Evolutionary conservation across 2,797 vertebrate species (phyloP).

Genomic region (Eutrigla gurnardus): DNA sequence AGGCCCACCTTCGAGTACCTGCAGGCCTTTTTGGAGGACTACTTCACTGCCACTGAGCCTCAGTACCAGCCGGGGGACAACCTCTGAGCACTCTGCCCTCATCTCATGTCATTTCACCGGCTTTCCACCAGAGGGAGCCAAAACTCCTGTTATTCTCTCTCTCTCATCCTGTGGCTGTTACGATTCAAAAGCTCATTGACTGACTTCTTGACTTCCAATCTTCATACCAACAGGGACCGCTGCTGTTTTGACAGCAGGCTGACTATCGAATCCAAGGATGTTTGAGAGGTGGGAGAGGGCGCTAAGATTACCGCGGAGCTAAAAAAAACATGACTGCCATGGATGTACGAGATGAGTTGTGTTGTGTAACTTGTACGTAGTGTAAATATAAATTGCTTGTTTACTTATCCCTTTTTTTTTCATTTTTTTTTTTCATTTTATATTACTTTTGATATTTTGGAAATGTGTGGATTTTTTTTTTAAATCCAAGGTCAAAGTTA

Average conservation of each 20-base stretch:
- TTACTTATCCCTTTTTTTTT: constrained; percentile 80
- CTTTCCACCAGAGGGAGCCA: constrained; percentile 71
- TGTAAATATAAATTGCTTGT: constrained; percentile 89
- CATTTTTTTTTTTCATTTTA: constrained; percentile 68
- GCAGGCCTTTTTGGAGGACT: constrained; percentile 99
- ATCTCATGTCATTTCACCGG: constrained; percentile 56
- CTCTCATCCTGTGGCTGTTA: constrained; percentile 58
- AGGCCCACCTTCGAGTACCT: constrained; percentile 98
- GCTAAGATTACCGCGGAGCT: constrained; percentile 31
- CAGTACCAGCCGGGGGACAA: constrained; percentile 99
- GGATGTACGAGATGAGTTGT: constrained; percentile 60
- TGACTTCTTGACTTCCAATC: constrained; percentile 62
- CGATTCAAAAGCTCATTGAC: constrained; percentile 61
- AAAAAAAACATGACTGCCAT: constrained; percentile 63
- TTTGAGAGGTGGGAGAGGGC: constrained; percentile 25
- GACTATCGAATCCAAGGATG: constrained; percentile 65
- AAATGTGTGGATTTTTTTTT: constrained; percentile 68
- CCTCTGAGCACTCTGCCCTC: constrained; percentile 86
- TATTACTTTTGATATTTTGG: constrained; percentile 82
- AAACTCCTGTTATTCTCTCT: constrained; percentile 20
- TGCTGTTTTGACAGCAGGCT: constrained; percentile 37
- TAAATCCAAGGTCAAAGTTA: constrained; percentile 60
- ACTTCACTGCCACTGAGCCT: constrained; percentile 99
- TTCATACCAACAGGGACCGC: constrained; percentile 30
- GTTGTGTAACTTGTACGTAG: constrained; percentile 82